phyloP scores from a whole-genome alignment of 2,888 invertebrate genomes.

The Diploptera punctata region DNA sequence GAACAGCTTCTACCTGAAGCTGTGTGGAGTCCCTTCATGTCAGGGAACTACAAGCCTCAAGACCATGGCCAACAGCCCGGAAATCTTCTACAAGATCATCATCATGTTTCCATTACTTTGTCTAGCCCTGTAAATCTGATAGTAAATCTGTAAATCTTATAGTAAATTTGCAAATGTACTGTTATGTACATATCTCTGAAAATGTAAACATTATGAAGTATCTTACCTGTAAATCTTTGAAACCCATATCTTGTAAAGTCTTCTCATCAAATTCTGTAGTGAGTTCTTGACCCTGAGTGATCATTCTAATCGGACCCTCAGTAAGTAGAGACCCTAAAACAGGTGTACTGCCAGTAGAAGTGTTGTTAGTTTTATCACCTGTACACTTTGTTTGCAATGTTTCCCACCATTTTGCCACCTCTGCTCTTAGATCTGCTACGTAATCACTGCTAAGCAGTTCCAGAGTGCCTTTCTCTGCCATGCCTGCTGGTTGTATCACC shows the following conservation, averaged over 20 bases:
- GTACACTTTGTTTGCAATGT: constrained; percentile 53
- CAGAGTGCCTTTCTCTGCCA: constrained; percentile 82
- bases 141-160: too few relatives aligned
- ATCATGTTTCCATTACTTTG: too few relatives aligned
- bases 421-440: constrained; percentile 90
- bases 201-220: too few relatives aligned
- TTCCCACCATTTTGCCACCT: constrained; percentile 97
- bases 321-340: constrained; percentile 73
- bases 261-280: constrained; percentile 93
- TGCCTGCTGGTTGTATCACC: constrained; percentile 86
- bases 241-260: constrained; percentile 87
- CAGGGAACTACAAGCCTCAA: too few relatives aligned
- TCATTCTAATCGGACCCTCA: constrained; percentile 89
- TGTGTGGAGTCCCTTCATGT: too few relatives aligned
- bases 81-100: too few relatives aligned
- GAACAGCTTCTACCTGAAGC: too few relatives aligned
- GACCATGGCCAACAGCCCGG: too few relatives aligned
- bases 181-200: too few relatives aligned
- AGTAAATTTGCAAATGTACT: too few relatives aligned
- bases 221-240: constrained; percentile 91
- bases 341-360: constrained; percentile 56
- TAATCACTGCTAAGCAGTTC: constrained; percentile 86
- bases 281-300: constrained; percentile 92
- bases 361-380: constrained; percentile 39
- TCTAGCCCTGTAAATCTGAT: too few relatives aligned